These are phyloP conservation scores for Loxodonta africana DNA, from an alignment of 2,113 vertebrate species.

Conservation along the genomic window DNA sequence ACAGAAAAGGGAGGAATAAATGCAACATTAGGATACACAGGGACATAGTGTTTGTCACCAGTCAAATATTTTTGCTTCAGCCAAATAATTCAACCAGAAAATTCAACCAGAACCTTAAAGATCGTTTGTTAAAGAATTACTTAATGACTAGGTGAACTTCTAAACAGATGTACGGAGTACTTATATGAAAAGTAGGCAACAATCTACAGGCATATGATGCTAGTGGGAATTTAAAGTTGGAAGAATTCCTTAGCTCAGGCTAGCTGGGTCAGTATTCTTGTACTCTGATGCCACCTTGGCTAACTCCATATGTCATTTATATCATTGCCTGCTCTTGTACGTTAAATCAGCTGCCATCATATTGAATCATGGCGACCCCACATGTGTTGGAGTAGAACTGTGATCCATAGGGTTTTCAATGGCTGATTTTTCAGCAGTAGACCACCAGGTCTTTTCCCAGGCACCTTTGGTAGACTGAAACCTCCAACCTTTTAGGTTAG, in stretches of 20 bases:
- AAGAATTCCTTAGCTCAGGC: not conserved
- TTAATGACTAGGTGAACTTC: slow-evolving; percentile 61
- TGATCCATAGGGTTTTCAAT: not conserved
- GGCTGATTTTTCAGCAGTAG: not conserved
- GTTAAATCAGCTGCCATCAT: not conserved
- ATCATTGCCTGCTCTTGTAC: not conserved
- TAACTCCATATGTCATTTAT: not conserved
- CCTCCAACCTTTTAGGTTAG: not conserved
- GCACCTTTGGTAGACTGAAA: not conserved
- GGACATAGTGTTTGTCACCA: not conserved
- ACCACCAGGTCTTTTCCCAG: not conserved
- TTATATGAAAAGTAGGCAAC: slow-evolving; percentile 52
- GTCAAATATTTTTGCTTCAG: slow-evolving; percentile 10
- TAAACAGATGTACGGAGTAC: slow-evolving; percentile 59
- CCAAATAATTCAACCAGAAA: slow-evolving; percentile 46
- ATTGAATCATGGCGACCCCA: not conserved
- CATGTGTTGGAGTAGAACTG: not conserved
- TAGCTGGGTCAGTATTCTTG: slow-evolving; percentile 20
- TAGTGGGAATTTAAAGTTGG: not conserved
- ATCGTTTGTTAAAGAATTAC: slow-evolving; percentile 34
- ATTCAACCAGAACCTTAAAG: slow-evolving; percentile 51
- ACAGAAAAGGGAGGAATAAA: not conserved
- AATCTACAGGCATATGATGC: not conserved
- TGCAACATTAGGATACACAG: not conserved
- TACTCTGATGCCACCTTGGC: not conserved